phyloP scores from a whole-genome alignment of 1,140 invertebrate species.

The Monochamus saltuarius region DNA sequence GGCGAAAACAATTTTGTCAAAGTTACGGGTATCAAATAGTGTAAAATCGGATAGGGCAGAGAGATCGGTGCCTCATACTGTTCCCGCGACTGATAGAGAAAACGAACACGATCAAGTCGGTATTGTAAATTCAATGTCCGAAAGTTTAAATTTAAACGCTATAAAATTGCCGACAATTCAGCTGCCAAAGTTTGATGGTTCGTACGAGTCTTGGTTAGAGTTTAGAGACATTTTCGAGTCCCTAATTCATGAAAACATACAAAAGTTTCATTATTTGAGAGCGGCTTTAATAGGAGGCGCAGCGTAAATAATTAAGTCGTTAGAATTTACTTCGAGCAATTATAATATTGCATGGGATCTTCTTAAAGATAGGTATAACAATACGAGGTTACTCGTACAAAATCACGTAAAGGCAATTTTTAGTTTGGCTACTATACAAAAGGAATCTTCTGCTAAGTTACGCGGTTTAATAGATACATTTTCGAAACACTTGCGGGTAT shows the following conservation, averaged over 20 bases:
- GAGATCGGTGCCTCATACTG: no score
- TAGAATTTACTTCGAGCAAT: no score
- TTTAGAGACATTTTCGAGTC: constrained; percentile 39
- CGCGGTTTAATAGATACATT: constrained; percentile 4
- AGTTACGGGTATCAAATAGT: background rate
- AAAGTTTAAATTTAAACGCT: no score
- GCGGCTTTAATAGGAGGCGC: constrained; percentile 33
- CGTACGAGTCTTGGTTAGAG: constrained; percentile 36
- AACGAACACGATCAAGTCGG: no score
- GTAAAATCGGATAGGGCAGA: background rate
- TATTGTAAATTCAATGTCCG: no score
- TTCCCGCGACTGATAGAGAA: no score
- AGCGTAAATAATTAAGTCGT: no score
- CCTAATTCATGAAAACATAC: constrained; percentile 26
- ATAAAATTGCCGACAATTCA: constrained; percentile 35
- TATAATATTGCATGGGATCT: no score
- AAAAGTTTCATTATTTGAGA: constrained; percentile 38
- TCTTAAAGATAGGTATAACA: no score
- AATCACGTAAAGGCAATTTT: constrained; percentile 19
- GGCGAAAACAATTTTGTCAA: constrained; percentile 2
- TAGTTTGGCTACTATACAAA: background rate
- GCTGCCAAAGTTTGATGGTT: constrained; percentile 37
- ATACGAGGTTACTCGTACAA: no score
- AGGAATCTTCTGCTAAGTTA: constrained; percentile 10
- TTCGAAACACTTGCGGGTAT: constrained; percentile 10